Percentiles rank a stretch among this genome's conserved stretches.
Conservation (phyloP, 2,113 vertebrate species). For the Oxyruncus cristatus region DNA sequence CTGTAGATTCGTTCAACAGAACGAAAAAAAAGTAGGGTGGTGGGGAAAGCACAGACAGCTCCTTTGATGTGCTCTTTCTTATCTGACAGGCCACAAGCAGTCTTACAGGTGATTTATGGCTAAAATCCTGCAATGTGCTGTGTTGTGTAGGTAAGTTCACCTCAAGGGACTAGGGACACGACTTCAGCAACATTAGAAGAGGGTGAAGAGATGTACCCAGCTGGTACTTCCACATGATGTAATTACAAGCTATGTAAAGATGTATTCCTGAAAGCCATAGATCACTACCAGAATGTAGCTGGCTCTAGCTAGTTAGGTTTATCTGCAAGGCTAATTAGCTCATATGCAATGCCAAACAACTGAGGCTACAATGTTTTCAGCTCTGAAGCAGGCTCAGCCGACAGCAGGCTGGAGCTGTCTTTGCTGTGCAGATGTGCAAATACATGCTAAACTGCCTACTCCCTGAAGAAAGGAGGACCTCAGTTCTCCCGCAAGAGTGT, state of each 20-base stretch:
- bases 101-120: not conserved
- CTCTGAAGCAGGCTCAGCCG: not conserved
- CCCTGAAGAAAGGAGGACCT: not conserved
- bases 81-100: not conserved
- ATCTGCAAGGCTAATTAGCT: slow-evolving; percentile 25
- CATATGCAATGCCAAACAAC: not conserved
- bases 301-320: not conserved
- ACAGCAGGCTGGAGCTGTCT: not conserved
- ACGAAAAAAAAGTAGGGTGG: not conserved
- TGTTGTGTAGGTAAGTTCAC: not conserved
- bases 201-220: not conserved
- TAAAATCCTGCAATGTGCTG: not conserved
- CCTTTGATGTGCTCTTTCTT: not conserved
- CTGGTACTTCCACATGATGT: not conserved
- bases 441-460: not conserved
- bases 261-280: not conserved
- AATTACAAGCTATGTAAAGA: not conserved
- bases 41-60: not conserved
- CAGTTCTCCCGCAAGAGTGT: not conserved
- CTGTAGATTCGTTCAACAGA: not conserved
- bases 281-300: not conserved
- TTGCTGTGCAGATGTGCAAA: not conserved
- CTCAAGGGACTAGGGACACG: not conserved
- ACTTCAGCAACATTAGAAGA: not conserved
- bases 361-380: not conserved